These are phyloP conservation scores for Salminus brasiliensis DNA, from an alignment of 2,113 vertebrate species.

Conservation along the genomic window DNA sequence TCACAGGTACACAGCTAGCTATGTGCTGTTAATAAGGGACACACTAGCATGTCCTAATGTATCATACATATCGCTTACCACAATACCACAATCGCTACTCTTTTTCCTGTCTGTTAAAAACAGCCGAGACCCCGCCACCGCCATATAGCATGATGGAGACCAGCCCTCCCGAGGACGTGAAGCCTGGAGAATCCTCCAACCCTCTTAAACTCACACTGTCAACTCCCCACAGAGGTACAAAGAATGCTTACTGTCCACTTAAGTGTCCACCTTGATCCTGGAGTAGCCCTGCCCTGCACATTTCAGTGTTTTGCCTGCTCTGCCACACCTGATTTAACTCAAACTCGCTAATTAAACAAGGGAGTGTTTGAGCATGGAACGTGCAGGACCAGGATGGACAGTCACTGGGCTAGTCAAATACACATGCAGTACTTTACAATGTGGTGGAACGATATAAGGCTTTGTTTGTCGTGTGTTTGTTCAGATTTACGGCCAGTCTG, in stretches of 20 bases:
- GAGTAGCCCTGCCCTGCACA: not conserved
- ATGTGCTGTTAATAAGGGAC: too few species aligned
- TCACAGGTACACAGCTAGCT: constrained; percentile 77
- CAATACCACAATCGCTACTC: not conserved
- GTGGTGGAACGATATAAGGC: too few species aligned
- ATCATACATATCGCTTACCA: too few species aligned
- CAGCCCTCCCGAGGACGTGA: constrained; percentile 77
- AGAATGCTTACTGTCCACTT: not conserved
- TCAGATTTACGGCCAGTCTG: constrained; percentile 94
- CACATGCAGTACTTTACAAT: not conserved
- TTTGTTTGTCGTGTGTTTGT: not conserved
- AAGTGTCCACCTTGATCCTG: not conserved
- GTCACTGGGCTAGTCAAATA: not conserved
- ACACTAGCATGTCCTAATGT: too few species aligned
- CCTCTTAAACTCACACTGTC: constrained; percentile 81
- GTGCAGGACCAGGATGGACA: not conserved
- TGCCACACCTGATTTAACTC: not conserved
- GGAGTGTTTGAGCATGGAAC: not conserved
- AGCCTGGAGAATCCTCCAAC: constrained; percentile 75
- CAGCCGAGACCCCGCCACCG: constrained; percentile 85
- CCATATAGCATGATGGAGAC: constrained; percentile 86
- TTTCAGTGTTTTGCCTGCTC: not conserved
- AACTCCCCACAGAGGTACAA: constrained; percentile 80
- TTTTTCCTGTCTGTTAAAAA: not conserved
- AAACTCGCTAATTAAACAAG: not conserved